These are phyloP conservation scores for Montipora capitata DNA, from an alignment of 92 coral and sea anemone species.

Conservation along the genomic window DNA sequence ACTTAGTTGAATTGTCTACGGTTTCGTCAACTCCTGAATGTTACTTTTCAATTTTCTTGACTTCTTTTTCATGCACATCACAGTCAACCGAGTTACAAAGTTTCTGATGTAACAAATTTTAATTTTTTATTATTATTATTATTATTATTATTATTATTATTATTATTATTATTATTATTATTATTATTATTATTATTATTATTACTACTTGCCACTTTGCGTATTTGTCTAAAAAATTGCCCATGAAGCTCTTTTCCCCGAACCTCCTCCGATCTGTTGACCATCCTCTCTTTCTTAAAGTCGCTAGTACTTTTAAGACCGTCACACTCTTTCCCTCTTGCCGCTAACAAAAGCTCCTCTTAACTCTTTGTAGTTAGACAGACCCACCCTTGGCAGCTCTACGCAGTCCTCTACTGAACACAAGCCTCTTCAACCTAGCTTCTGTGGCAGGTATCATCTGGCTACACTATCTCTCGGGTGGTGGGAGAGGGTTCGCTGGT, in stretches of 20 bases:
- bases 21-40: too few relatives aligned
- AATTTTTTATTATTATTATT: too few relatives aligned
- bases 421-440: slow-evolving; percentile 3
- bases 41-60: too few relatives aligned
- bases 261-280: not conserved
- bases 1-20: too few relatives aligned
- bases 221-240: not conserved
- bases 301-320: not conserved
- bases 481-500: too few relatives aligned
- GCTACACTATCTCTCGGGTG: not conserved
- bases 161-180: too few relatives aligned
- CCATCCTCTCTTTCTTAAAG: slow-evolving; percentile 1
- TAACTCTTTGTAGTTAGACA: not conserved
- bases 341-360: not conserved
- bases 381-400: not conserved
- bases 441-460: not conserved
- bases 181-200: too few relatives aligned
- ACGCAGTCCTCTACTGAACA: not conserved
- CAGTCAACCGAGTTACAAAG: too few relatives aligned
- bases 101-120: too few relatives aligned
- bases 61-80: too few relatives aligned
- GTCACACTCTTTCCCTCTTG: slow-evolving; percentile 11
- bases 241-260: slow-evolving; percentile 3
- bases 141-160: too few relatives aligned
- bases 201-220: not conserved